These are phyloP conservation scores for Ranitomeya variabilis DNA, from an alignment of 2,113 vertebrate species.

Conservation along the genomic window DNA sequence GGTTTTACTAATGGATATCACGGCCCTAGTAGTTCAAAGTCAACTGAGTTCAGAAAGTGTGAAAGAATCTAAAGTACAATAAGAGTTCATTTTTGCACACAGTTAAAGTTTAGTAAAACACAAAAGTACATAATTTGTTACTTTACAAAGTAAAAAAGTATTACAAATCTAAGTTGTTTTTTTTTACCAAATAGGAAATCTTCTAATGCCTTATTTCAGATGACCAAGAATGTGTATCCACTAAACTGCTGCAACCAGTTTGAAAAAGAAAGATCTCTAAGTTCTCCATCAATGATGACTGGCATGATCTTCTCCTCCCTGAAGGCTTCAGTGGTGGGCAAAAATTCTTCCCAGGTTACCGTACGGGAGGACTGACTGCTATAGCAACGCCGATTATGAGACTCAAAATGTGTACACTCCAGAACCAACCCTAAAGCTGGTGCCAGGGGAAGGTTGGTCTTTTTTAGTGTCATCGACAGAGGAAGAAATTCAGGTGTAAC, in stretches of 20 bases:
- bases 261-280: conserved; percentile 41
- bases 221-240: neutral
- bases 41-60: too few relatives aligned
- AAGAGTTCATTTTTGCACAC: neutral
- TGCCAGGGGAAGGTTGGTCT: conserved; percentile 30
- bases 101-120: neutral
- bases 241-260: conserved; percentile 19
- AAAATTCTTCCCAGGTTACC: conserved; percentile 42
- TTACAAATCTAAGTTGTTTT: neutral
- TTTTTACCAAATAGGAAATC: neutral
- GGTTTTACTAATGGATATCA: too few relatives aligned
- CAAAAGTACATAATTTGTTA: neutral
- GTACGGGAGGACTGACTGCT: neutral
- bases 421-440: conserved; percentile 50
- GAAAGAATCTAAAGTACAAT: neutral
- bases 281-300: conserved; percentile 40
- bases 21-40: too few relatives aligned
- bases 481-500: conserved; percentile 15
- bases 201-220: neutral
- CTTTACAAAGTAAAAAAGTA: neutral
- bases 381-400: conserved; percentile 19
- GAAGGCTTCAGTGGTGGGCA: conserved; percentile 15
- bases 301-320: conserved; percentile 41
- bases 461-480: conserved; percentile 4
- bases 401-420: conserved; percentile 38